Evolutionary conservation across 1,140 invertebrate species (phyloP).

Genomic region (Venturia canescens): DNA sequence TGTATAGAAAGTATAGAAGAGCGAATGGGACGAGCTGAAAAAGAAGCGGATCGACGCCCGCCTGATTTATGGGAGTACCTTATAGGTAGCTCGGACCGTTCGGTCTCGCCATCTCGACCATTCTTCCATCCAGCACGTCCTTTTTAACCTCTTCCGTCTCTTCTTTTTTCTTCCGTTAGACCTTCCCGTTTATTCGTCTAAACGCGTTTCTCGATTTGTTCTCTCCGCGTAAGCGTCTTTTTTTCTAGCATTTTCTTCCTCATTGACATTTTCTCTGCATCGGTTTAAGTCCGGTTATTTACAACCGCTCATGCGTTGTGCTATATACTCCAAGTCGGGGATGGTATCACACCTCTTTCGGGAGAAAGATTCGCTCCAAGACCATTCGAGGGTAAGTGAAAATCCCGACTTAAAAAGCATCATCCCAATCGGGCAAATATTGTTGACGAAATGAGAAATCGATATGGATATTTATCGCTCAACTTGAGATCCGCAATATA

Average conservation of each 20-base stretch:
- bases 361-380: no score
- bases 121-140: neutral
- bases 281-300: no score
- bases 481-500: no score
- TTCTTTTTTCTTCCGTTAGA: neutral
- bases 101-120: conserved; percentile 16
- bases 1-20: neutral
- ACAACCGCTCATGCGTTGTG: no score
- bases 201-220: conserved; percentile 11
- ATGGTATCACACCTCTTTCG: no score
- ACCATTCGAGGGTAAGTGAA: no score
- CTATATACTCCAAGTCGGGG: no score
- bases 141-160: neutral
- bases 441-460: no score
- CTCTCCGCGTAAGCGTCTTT: neutral
- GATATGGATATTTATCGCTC: no score
- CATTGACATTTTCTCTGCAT: no score
- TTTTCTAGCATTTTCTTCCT: neutral
- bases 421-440: no score
- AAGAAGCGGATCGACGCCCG: conserved; percentile 36
- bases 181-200: neutral
- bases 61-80: conserved; percentile 30
- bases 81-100: neutral
- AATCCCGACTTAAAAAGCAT: no score
- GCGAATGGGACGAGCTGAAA: neutral